Percentiles rank a stretch among this genome's conserved stretches.
phyloP scores from a whole-genome alignment of 2,797 vertebrate genomes.

The Microcaecilia unicolor region DNA sequence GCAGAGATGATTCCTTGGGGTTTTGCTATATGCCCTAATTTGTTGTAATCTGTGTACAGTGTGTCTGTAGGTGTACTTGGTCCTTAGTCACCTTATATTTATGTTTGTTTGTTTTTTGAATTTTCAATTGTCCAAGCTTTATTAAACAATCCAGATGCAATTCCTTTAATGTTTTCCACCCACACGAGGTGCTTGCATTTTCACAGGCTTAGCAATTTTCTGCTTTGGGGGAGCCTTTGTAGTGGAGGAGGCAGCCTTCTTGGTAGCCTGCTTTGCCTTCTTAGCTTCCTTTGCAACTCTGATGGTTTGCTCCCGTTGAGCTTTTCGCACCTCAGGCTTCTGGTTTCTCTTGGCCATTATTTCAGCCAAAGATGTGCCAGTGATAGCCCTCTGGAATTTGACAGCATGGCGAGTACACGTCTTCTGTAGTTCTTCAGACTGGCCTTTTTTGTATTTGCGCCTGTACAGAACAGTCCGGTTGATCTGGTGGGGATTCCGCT shows the following conservation, averaged over 20 bases:
- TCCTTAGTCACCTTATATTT: too few relatives aligned
- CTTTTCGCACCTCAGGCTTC: conserved; percentile 96
- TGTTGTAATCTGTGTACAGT: too few relatives aligned
- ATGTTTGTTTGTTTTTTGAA: too few relatives aligned
- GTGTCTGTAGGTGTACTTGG: too few relatives aligned
- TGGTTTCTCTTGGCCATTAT: conserved; percentile 98
- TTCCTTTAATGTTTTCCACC: conserved; percentile 88
- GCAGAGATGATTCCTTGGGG: too few relatives aligned
- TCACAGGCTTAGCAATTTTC: conserved; percentile 94
- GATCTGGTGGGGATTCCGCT: conserved; percentile 96
- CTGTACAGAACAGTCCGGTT: conserved; percentile 97
- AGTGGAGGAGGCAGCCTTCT: conserved; percentile 78
- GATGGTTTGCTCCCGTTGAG: conserved; percentile 94
- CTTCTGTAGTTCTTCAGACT: conserved; percentile 94
- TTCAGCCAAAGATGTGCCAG: conserved; percentile 91
- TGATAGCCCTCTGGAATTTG: conserved; percentile 95
- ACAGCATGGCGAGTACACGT: conserved; percentile 91
- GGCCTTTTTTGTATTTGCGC: conserved; percentile 98
- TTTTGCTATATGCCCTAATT: too few relatives aligned
- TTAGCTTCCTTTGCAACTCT: conserved; percentile 98
- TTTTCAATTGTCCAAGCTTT: conserved; percentile 43
- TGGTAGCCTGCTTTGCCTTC: conserved; percentile 93
- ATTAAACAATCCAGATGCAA: conserved; percentile 31
- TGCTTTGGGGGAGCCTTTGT: conserved; percentile 89
- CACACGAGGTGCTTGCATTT: conserved; percentile 85